Base-by-base conservation (phyloP, 1,140 invertebrate species). In the Mesaphorura yosii region DNA sequence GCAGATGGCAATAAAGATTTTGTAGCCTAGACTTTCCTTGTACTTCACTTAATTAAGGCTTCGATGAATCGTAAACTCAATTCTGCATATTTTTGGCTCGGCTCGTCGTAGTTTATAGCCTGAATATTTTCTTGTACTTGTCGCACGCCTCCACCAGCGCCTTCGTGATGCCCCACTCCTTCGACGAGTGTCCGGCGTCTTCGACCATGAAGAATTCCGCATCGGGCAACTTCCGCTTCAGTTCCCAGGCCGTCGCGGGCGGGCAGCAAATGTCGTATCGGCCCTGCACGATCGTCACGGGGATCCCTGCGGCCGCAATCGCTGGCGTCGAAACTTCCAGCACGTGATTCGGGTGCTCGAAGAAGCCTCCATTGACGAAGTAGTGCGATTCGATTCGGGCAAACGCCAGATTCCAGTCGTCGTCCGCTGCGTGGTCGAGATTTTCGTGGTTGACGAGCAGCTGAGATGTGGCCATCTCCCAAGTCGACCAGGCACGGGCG, bases 391-490 rank as follows among this genome's bases (percentile, higher is more conserved):
- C 69, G 56, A 70, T 69, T 20, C 69, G 64, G 22, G 69, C 68
- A 65, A 69, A 70, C 55, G 68, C 67, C 14, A 68, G 58, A 10
- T 64, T 49, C 65, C 67, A 70, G 1, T 28, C 40, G 46, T 68
- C 67, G 40, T 57, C 53, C 3, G 53, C 40, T 15, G 29, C 31
- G 3, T 38, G 23, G 6, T 49, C 40, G 7, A 55, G 25, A 40
- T 55, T 55, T 12, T 67, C 66, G 5, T 14, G 60, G 42, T 57
- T 70, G 64, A 12, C 62, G 22, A 53, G 56, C 1, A 71, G 57
- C n/a, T 64, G 51, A 1, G 65, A 67, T 2, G 67, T 69, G 0
- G 64, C 55, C 66, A 69, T 65, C 55, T 71, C 69, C 69, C 69
- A 71, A 7, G 39, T 63, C 46, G 64, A 66, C 68, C 69, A 71